Percentiles rank a stretch among this genome's conserved stretches.
Evolutionary conservation across 2,113 vertebrate species (phyloP).

Genomic region (Dolichotis patagonum): DNA sequence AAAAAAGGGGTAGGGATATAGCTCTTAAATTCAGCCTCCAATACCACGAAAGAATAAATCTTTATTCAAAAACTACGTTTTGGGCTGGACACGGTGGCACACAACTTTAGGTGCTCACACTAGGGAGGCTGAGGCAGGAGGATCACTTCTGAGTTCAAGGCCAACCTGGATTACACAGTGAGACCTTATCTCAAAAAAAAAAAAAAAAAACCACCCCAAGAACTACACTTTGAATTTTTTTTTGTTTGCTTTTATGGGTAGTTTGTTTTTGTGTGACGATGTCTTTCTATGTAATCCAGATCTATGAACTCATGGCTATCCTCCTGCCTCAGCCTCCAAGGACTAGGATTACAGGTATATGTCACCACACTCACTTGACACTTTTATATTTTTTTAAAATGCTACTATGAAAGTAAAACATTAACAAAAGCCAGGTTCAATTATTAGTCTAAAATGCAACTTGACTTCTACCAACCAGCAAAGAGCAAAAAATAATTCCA

Average conservation of each 20-base stretch:
- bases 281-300: not conserved
- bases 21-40: not conserved
- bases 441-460: constrained; percentile 5
- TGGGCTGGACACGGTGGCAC: not conserved
- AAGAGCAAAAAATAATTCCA: constrained; percentile 6
- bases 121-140: not conserved
- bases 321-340: not conserved
- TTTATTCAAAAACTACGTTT: constrained; percentile 20
- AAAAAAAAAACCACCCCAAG: not conserved
- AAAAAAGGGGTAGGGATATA: not conserved
- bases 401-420: not conserved
- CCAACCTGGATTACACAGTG: not conserved
- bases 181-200: not conserved
- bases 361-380: not conserved
- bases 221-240: not conserved
- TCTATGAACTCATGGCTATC: not conserved
- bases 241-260: not conserved
- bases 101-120: not conserved
- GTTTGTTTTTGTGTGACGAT: not conserved
- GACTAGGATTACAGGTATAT: not conserved
- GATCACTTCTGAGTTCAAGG: not conserved
- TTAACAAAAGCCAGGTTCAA: not conserved
- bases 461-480: not conserved
- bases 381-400: too few relatives aligned
- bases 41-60: not conserved